phyloP scores from a whole-genome alignment of 2,113 vertebrate genomes.

The Laterallus jamaicensis region DNA sequence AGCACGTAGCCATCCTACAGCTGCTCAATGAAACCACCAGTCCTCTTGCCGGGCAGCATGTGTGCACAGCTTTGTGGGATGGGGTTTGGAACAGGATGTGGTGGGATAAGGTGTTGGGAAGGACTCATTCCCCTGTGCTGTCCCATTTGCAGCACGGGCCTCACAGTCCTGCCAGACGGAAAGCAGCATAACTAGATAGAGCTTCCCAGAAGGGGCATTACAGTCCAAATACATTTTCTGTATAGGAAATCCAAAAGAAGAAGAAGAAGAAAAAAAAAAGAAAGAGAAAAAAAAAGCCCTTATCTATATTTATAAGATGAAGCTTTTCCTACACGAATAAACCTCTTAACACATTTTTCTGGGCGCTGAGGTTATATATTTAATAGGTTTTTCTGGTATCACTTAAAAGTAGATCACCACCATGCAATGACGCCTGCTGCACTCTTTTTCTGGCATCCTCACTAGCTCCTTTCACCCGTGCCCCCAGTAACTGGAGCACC shows the following conservation, averaged over 20 bases:
- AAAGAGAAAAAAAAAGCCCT: neutral
- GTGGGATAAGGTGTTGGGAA: neutral
- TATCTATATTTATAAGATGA: conserved; percentile 71
- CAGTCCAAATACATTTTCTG: neutral
- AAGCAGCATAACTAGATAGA: conserved; percentile 22
- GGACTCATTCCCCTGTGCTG: neutral
- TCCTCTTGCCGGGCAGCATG: neutral
- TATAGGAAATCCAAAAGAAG: conserved; percentile 55
- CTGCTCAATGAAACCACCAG: neutral
- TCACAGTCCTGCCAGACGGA: neutral
- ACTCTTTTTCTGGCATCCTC: conserved; percentile 64
- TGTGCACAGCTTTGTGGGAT: neutral
- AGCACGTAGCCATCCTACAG: neutral
- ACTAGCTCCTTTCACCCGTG: conserved; percentile 58
- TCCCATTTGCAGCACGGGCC: neutral
- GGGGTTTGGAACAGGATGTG: neutral
- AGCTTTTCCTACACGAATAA: conserved; percentile 65
- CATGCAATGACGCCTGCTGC: conserved; percentile 57
- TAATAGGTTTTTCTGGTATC: conserved; percentile 70
- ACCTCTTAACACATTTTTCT: conserved; percentile 67
- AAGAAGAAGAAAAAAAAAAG: neutral
- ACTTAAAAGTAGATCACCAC: conserved; percentile 63
- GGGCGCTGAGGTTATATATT: conserved; percentile 63
- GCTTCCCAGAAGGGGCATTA: conserved; percentile 49
- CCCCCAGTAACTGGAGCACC: conserved; percentile 45